A percentile compares a stretch with the other conserved stretches of the same genome.
These are phyloP conservation scores for Acipenser ruthenus DNA, from an alignment of 2,797 vertebrate genomes.

Conservation along the genomic window DNA sequence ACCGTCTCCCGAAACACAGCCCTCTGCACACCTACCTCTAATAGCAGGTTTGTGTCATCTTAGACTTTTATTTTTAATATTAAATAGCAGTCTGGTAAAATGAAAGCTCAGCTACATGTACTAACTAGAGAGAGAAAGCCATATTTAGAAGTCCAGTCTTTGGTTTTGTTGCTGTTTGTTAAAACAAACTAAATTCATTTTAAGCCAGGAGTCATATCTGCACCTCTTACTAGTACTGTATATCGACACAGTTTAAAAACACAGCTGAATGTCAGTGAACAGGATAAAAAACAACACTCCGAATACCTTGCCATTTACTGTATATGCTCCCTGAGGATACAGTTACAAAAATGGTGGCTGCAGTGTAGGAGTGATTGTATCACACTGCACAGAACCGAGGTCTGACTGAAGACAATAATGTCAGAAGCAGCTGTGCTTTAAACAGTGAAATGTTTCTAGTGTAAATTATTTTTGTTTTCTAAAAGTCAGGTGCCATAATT, in stretches of 20 bases:
- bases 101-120: background rate
- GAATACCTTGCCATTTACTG: too few relatives aligned
- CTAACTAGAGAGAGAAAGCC: background rate
- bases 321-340: background rate
- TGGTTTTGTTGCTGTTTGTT: constrained; percentile 1
- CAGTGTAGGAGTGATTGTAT: constrained; percentile 2
- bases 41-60: background rate
- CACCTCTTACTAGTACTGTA: constrained; percentile 8
- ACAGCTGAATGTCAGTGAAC: too few relatives aligned
- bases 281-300: too few relatives aligned
- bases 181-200: background rate
- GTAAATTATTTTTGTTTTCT: background rate
- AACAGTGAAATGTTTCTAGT: background rate
- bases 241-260: background rate
- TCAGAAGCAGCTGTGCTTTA: background rate
- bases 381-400: background rate
- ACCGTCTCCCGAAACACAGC: background rate
- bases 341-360: constrained; percentile 12
- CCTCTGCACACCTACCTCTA: background rate
- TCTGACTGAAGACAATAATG: background rate
- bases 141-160: background rate
- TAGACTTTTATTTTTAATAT: background rate
- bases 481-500: background rate
- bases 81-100: background rate
- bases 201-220: background rate